These are phyloP conservation scores for Gymnoscopelus microlampas DNA, from an alignment of 2,797 vertebrate species.

Conservation along the genomic window DNA sequence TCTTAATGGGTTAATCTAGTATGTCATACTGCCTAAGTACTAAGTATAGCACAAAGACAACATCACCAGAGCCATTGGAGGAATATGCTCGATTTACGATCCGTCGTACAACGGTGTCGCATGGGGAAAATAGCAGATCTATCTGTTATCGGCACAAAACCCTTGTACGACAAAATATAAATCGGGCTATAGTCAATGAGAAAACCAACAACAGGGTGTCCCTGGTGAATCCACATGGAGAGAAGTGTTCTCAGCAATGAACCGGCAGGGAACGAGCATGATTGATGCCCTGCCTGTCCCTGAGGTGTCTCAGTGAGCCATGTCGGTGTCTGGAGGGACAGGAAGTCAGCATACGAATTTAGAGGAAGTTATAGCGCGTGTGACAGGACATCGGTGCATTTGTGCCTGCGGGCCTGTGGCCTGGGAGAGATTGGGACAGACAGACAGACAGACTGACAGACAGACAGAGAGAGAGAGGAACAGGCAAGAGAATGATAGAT, in stretches of 20 bases:
- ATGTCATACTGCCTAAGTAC: too few relatives aligned
- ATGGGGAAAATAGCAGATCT: too few relatives aligned
- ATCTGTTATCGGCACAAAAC: too few relatives aligned
- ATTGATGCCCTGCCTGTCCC: conserved; percentile 49
- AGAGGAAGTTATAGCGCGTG: conserved; percentile 33
- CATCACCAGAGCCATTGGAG: too few relatives aligned
- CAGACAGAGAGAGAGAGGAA: conserved; percentile 18
- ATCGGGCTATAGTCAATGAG: not conserved
- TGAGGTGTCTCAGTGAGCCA: conserved; percentile 34
- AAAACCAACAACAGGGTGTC: conserved; percentile 28
- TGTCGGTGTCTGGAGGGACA: conserved; percentile 36
- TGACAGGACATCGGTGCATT: conserved; percentile 43
- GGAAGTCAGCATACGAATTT: conserved; percentile 34
- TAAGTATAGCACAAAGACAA: too few relatives aligned
- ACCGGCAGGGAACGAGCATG: conserved; percentile 12
- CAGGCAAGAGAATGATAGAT: conserved; percentile 27
- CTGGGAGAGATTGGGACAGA: not conserved
- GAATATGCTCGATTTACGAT: too few relatives aligned
- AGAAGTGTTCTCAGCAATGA: conserved; percentile 28
- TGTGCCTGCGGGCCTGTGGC: conserved; percentile 29
- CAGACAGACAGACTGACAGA: not conserved
- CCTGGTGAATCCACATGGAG: conserved; percentile 46
- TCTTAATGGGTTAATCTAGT: too few relatives aligned
- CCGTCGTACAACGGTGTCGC: too few relatives aligned
- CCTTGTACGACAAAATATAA: too few relatives aligned